phyloP scores from a whole-genome alignment of 2,113 vertebrate species.

The Diadophis punctatus region DNA sequence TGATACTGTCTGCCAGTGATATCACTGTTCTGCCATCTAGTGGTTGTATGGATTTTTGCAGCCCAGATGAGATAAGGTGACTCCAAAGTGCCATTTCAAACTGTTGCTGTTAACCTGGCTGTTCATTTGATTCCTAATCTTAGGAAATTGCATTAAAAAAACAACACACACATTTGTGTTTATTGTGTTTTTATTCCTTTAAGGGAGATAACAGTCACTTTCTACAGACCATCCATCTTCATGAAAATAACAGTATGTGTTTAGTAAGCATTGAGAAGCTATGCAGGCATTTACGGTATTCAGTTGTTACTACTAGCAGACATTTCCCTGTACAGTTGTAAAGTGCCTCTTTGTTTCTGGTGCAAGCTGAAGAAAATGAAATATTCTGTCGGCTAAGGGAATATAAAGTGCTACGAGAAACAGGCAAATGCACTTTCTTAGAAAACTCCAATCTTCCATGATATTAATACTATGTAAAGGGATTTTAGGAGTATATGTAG shows the following conservation, averaged over 20 bases:
- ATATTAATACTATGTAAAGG: conserved; percentile 62
- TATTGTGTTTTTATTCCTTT: not conserved
- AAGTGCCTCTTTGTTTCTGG: conserved; percentile 60
- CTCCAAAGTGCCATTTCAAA: not conserved
- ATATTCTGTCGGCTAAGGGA: conserved; percentile 57
- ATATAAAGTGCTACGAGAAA: conserved; percentile 56
- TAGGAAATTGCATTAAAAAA: not conserved
- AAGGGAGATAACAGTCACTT: not conserved
- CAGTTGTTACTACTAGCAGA: not conserved
- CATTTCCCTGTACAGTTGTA: conserved; percentile 5
- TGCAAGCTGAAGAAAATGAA: conserved; percentile 15
- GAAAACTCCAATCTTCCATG: conserved; percentile 47
- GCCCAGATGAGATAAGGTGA: not conserved
- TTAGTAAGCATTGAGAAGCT: not conserved
- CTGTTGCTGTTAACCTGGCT: not conserved
- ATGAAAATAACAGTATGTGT: not conserved
- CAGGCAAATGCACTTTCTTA: conserved; percentile 62
- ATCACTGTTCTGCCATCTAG: not conserved
- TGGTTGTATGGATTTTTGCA: not conserved
- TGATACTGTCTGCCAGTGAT: not conserved
- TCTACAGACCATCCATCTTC: not conserved
- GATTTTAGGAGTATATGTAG: conserved; percentile 57
- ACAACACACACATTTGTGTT: not conserved
- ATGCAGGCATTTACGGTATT: not conserved
- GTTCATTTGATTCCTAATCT: not conserved